Evolutionary conservation across 2,888 invertebrate species (phyloP).

Genomic region (Priocnemis perturbator): DNA sequence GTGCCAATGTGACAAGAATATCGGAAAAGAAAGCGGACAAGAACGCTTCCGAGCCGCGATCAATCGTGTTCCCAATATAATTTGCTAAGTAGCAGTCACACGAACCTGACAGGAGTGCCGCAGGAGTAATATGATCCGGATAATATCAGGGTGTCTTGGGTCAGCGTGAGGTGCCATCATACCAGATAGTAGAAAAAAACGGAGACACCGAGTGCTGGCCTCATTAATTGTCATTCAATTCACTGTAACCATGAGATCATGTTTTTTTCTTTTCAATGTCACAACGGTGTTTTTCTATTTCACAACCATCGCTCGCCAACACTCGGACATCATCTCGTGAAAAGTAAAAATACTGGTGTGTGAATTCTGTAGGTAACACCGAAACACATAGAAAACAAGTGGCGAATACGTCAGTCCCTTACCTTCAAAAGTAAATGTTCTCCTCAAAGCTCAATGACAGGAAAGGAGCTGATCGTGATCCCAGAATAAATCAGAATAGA

Average conservation of each 20-base stretch:
- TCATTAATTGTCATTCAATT: constrained; percentile 18
- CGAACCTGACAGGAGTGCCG: constrained; percentile 57
- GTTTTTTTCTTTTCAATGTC: neutral
- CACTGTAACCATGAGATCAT: constrained; percentile 3
- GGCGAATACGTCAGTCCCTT: constrained; percentile 76
- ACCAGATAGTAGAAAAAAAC: constrained; percentile 73
- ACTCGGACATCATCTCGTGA: constrained; percentile 68
- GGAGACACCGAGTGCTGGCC: constrained; percentile 71
- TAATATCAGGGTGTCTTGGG: constrained; percentile 55
- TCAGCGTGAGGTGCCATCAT: constrained; percentile 75
- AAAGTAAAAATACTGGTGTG: constrained; percentile 69
- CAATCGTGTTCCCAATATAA: constrained; percentile 33
- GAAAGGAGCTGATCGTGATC: constrained; percentile 76
- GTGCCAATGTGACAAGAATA: constrained; percentile 44
- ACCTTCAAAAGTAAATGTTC: constrained; percentile 76
- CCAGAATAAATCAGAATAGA: constrained; percentile 76
- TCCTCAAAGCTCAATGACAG: constrained; percentile 76
- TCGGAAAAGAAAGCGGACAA: constrained; percentile 22
- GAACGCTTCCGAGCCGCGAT: constrained; percentile 14
- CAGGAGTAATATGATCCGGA: constrained; percentile 47
- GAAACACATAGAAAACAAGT: constrained; percentile 75
- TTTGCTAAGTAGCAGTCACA: constrained; percentile 41
- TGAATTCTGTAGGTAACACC: constrained; percentile 73
- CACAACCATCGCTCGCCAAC: constrained; percentile 54
- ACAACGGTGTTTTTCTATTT: neutral